Evolutionary conservation across 2,113 vertebrate genomes (phyloP).

Genomic region (Leptobrachium ailaonicum): DNA sequence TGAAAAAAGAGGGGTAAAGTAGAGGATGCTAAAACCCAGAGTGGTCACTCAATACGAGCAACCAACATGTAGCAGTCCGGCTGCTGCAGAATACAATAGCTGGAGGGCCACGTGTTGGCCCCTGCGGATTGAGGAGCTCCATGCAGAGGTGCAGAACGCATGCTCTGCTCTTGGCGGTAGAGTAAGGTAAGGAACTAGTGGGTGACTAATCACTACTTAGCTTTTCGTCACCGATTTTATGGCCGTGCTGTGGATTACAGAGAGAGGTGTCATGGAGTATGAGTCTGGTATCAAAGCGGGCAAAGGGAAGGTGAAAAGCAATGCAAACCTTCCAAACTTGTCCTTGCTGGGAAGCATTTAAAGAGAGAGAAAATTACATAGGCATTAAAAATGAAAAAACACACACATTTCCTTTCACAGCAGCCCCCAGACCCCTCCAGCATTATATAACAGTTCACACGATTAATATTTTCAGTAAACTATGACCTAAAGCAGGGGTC

Average conservation of each 20-base stretch:
- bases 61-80: no score
- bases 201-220: slow-evolving; percentile 57
- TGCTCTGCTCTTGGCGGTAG: slow-evolving; percentile 61
- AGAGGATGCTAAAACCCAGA: background rate
- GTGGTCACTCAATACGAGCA: background rate
- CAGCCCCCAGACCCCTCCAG: background rate
- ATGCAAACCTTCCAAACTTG: slow-evolving; percentile 99
- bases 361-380: slow-evolving; percentile 96
- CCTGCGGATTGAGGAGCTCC: slow-evolving; percentile 38
- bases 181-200: slow-evolving; percentile 52
- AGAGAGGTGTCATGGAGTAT: slow-evolving; percentile 87
- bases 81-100: no score
- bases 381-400: slow-evolving; percentile 74
- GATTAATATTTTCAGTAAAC: background rate
- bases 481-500: background rate
- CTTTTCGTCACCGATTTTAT: slow-evolving; percentile 65
- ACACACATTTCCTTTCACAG: slow-evolving; percentile 13
- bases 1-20: background rate
- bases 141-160: slow-evolving; percentile 63
- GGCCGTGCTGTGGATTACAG: slow-evolving; percentile 71
- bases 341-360: slow-evolving; percentile 99
- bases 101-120: no score
- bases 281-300: slow-evolving; percentile 83
- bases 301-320: slow-evolving; percentile 99
- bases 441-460: no score